These are phyloP conservation scores for Halictus rubicundus DNA, from an alignment of 1,140 invertebrate species.

Conservation along the genomic window DNA sequence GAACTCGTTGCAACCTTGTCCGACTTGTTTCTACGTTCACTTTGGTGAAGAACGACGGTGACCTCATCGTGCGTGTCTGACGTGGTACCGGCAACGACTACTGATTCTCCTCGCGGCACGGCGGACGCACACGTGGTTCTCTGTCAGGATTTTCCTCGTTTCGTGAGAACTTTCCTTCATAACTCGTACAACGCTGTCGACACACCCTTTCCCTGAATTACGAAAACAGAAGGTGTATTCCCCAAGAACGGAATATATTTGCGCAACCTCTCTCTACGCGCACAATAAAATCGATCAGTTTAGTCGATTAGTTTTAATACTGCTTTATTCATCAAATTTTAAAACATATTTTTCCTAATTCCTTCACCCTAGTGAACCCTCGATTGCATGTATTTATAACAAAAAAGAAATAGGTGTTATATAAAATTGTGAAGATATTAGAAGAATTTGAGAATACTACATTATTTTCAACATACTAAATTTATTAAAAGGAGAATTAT, in stretches of 20 bases:
- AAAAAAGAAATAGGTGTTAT: too few species aligned
- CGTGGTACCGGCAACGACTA: conserved; percentile 59
- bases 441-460: too few species aligned
- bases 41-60: conserved; percentile 48
- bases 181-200: neutral
- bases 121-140: conserved; percentile 30
- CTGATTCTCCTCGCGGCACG: conserved; percentile 38
- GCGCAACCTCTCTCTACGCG: neutral
- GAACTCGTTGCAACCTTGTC: conserved; percentile 48
- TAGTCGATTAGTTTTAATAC: too few species aligned
- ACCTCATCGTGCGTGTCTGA: conserved; percentile 60
- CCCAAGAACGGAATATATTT: neutral
- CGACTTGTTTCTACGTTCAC: conserved; percentile 44
- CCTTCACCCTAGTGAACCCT: too few species aligned
- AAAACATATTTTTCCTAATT: too few species aligned
- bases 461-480: too few species aligned
- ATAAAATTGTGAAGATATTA: too few species aligned
- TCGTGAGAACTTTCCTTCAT: neutral
- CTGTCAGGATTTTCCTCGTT: conserved; percentile 27
- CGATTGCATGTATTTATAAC: too few species aligned
- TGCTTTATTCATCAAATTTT: too few species aligned
- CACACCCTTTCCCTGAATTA: neutral
- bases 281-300: neutral
- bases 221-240: neutral
- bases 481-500: too few species aligned